A percentile compares a stretch with the other conserved stretches of the same genome.
Evolutionary conservation across 92 coral and sea anemone genomes (phyloP).

Genomic region (Actinostola sp.): DNA sequence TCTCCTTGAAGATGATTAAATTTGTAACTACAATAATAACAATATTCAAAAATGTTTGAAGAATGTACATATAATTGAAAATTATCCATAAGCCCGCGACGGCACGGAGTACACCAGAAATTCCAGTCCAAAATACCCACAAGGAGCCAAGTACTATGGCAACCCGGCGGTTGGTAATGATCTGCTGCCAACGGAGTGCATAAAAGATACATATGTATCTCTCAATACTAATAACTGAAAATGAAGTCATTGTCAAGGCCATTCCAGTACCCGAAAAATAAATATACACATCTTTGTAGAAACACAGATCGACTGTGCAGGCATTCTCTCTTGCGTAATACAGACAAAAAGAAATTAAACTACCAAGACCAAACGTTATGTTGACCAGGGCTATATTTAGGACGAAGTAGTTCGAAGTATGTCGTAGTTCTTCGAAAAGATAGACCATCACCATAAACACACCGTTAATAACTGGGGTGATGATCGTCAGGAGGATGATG

Average conservation of each 20-base stretch:
- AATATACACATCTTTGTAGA: not conserved
- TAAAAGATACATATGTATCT: slow-evolving; percentile 12
- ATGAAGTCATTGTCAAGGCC: slow-evolving; percentile 13
- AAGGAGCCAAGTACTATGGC: too few species aligned
- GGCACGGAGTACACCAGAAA: not conserved
- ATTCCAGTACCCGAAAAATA: not conserved
- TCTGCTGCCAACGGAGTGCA: slow-evolving; percentile 21
- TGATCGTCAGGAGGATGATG: not conserved
- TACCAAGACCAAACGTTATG: slow-evolving; percentile 9
- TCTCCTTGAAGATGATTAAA: slow-evolving; percentile 6
- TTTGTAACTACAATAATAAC: not conserved
- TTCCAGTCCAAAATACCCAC: not conserved
- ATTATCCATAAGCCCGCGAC: not conserved
- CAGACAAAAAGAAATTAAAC: not conserved
- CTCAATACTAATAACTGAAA: slow-evolving; percentile 13
- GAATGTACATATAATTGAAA: not conserved
- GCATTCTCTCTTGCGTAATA: not conserved
- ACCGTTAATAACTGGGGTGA: not conserved
- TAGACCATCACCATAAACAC: slow-evolving; percentile 3
- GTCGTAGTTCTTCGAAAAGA: not conserved
- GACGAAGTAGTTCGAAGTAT: slow-evolving; percentile 5
- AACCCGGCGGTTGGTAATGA: too few species aligned
- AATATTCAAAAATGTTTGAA: not conserved
- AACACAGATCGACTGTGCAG: not conserved
- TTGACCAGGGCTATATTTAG: slow-evolving; percentile 11